Conservation (phyloP, 35 echinoderm and acorn worm species). For the Apostichopus californicus region DNA sequence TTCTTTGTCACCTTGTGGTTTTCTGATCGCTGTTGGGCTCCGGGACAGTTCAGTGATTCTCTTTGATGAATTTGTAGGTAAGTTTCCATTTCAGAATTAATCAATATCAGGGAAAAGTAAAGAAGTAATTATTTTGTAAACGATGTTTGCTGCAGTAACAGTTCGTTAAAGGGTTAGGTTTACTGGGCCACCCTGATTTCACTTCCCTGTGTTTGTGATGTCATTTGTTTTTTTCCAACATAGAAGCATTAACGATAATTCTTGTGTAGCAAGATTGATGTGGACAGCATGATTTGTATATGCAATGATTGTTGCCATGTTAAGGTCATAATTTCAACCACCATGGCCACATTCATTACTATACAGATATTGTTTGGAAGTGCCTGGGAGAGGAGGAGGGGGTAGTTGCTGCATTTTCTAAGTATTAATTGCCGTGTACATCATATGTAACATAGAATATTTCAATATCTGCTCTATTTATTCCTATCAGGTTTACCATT, state of each 20-base stretch:
- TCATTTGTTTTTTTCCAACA: too few relatives aligned
- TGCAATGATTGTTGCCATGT: too few relatives aligned
- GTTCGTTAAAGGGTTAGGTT: background rate
- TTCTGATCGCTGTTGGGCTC: constrained; percentile 78
- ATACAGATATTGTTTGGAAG: too few relatives aligned
- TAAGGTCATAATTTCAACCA: background rate
- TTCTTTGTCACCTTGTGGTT: constrained; percentile 71
- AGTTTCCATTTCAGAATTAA: background rate
- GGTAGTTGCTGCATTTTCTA: too few relatives aligned
- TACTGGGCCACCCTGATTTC: background rate
- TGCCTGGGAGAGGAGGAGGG: too few relatives aligned
- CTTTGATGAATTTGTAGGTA: constrained; percentile 84
- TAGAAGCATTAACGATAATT: too few relatives aligned
- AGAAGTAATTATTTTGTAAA: too few relatives aligned
- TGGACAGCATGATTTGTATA: too few relatives aligned
- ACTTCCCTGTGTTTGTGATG: background rate
- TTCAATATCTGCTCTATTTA: background rate
- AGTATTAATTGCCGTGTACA: background rate
- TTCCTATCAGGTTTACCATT: background rate
- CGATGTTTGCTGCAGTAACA: too few relatives aligned
- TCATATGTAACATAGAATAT: too few relatives aligned
- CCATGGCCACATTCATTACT: too few relatives aligned
- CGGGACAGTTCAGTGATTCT: constrained; percentile 73
- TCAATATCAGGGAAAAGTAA: background rate
- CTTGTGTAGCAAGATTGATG: too few relatives aligned